Base-by-base conservation (phyloP, 2,113 vertebrate genomes). In the Aptenodytes patagonicus region DNA sequence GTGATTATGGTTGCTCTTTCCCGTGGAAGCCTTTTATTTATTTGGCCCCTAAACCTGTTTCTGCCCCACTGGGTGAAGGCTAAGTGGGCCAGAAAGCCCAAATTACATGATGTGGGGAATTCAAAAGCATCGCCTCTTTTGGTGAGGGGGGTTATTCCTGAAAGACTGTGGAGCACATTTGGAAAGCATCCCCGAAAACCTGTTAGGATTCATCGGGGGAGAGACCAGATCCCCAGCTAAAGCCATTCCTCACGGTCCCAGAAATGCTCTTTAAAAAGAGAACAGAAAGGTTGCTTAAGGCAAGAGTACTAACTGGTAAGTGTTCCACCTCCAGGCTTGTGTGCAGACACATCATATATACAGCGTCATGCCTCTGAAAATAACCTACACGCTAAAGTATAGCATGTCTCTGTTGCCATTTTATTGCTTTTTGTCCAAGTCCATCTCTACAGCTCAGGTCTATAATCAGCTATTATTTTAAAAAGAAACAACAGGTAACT, bases 1-100 rank as follows among this genome's bases (percentile, higher is more conserved):
- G 44, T 80, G 87, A 92, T 95, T 80, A 62, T 25, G 18, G n/a
- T 91, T 92, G 83, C 36, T 89, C 51, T 94, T 76, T 91, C 55
- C 40, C 58, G 66, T 86, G 51, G 58, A 88, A 88, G 26, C 44
- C 62, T 76, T 80, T 84, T 73, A 47, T 73, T 83, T 81, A 47
- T 73, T 91, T 34, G 16, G 36, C 7, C 72, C 25, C 25, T 65
- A 68, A 89, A 94, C 72, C 79, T 64, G 9, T 84, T 91, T 84
- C 68, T 91, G 58, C 88, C 76, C 77, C 49, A 42, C 26, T 89
- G 66, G 49, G 28, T 62, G 80, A 88, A 93, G 57, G 64, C 38
- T 95, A 80, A 92, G 78, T 76, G 75, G 70, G 49, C 76, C 72
- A 94, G 75, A 79, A 86, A 70, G 40, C 25, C 38, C 34, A 71